Percentiles rank a stretch among this genome's conserved stretches.
Evolutionary conservation across 53 echinoderm and acorn worm species (phyloP).

Genomic region (Echinometra lucunter): DNA sequence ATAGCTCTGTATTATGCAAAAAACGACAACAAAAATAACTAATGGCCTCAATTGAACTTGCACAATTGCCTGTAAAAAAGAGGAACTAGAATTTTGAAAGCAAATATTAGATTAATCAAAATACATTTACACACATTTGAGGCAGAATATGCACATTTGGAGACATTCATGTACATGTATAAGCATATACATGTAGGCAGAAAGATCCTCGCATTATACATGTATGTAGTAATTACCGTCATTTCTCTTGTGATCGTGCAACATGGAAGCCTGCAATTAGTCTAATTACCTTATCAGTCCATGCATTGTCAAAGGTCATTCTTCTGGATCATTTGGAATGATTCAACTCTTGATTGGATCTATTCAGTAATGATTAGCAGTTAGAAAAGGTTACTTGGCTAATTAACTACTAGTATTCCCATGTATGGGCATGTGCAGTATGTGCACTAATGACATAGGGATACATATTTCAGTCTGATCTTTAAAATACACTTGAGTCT

Average conservation of each 20-base stretch:
- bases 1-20: background rate
- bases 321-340: background rate
- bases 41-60: no score
- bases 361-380: background rate
- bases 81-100: background rate
- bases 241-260: background rate
- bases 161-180: background rate
- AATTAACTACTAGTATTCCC: no score
- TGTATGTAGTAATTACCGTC: background rate
- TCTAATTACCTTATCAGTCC: constrained; percentile 13
- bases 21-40: background rate
- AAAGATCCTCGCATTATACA: background rate
- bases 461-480: no score
- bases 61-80: background rate
- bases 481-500: no score
- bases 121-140: background rate
- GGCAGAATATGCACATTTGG: background rate
- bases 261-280: constrained; percentile 36
- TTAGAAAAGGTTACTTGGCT: no score
- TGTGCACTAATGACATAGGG: no score
- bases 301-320: background rate
- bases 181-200: background rate
- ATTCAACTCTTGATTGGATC: background rate
- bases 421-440: no score
- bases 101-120: no score